Base-by-base conservation (phyloP, 2,113 vertebrate species). In the Pachyramphus minor region DNA sequence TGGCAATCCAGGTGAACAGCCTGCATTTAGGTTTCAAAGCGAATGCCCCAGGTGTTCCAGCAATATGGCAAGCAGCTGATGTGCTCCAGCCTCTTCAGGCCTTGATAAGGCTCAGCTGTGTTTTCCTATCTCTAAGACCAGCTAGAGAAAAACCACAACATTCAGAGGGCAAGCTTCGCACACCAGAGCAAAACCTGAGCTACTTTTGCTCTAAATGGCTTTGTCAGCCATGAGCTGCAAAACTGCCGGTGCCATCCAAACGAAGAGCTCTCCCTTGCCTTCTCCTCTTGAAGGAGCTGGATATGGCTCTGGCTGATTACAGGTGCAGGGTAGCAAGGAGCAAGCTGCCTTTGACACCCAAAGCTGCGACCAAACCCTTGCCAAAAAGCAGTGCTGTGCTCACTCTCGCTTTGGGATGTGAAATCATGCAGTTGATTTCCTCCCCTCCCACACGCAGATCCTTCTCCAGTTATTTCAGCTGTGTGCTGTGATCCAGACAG, bases 1-100 rank as follows among this genome's bases (percentile, higher is more conserved):
- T 98, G 97, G 97, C 97, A 97, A 24, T 90, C n/a, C 94, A 98
- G 97, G 97, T 97, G 96, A 98, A 97, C 96, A 98, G 97, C 85
- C 97, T 97, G 97, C 86, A 8, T 91, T 97, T 92, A 94, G 95
- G 92, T 96, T 97, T 96, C 86, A 93, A 76, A 96, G 96, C 86
- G 93, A 96, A 72, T 78, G 92, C 76, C 97, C 97, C 97, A 97
- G 97, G 97, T 98, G 97, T 95, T 96, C 76, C 86, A 87, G 96
- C 97, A 97, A 96, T 97, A 97, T 94, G 97, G 97, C 95, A 93
- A 96, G 90, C 89, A 96, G 96, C 95, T 96, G 96, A 92, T 82
- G 87, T 24, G 88, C 90, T 83, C 81, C 75, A 71, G 76, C 82
- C 76, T 96, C 83, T 89, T 79, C 95, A 96, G 96, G 66, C 64